Base-by-base conservation (phyloP, 2,888 invertebrate genomes). In the Myopa tessellatipennis region DNA sequence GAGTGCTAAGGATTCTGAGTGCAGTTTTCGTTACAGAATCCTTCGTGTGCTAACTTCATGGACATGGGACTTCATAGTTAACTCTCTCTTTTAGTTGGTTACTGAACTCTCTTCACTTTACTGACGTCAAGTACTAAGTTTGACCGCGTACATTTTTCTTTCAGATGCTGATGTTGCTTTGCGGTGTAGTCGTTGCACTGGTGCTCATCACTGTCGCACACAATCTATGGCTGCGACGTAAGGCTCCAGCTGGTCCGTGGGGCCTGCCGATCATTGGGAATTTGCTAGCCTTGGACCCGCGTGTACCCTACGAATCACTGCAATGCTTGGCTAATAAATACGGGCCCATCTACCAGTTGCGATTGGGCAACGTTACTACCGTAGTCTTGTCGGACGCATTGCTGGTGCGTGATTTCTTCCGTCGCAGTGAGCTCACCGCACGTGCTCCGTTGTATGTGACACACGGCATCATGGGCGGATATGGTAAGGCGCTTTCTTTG, bases 401-500 rank as follows among this genome's bases (percentile, higher is more conserved):
- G 73, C 84, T 95, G 74, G 92, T 97, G 69, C 91, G 93, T 79
- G 93, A 94, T 80, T 92, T 94, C 4, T 92, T 97, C 76, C 91
- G 93, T 0, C 93, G 93, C 86, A 94, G 95, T 60, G 91, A 89
- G 4, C 93, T 95, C 81, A 91, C 94, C 4, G 96, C 95, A 16
- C 83, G 89, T 72, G 96, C 96, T 0, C 96, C 96, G 2, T 91
- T 97, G 2, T 95, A 93, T 87, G 88, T 96, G 69, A 96, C 96
- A 0, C 95, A 96, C 85, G 96, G 96, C 52, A 94, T 96, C 79
- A 95, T 96, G 94, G 91, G 94, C 79, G 96, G 96, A 82, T 93
- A 94, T 86, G 97, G 97, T 96, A 89, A 92, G 92, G 26, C 26
- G 2, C 26, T 26, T 26, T 26, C 89, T 40, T 38, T 45, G 5